phyloP scores from a whole-genome alignment of 2,113 vertebrate species.

The Cinclus mexicanus region DNA sequence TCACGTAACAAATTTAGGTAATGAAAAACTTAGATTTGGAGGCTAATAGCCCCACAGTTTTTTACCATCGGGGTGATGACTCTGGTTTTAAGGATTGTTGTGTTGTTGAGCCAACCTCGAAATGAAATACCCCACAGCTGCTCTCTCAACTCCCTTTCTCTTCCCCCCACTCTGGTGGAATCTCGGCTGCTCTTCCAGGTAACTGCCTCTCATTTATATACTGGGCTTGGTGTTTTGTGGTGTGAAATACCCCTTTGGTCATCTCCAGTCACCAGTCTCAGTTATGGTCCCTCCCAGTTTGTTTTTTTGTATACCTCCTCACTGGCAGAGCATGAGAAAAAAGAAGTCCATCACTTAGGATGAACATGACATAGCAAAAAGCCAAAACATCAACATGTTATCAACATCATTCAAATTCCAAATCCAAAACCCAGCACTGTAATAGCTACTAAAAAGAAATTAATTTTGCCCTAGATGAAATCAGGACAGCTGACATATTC shows the following conservation, averaged over 20 bases:
- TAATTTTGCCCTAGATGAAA: background rate
- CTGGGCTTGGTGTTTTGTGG: background rate
- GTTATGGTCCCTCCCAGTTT: background rate
- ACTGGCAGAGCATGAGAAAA: background rate
- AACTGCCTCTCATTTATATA: accelerated
- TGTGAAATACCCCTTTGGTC: background rate
- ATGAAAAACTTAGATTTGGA: background rate
- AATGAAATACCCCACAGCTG: background rate
- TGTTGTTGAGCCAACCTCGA: background rate
- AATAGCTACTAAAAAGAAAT: background rate
- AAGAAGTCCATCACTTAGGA: background rate
- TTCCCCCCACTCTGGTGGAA: background rate
- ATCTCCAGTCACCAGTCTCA: no score
- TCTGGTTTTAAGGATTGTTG: background rate
- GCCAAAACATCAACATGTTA: accelerated
- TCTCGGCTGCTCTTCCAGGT: accelerated
- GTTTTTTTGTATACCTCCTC: background rate
- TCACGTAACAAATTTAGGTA: background rate
- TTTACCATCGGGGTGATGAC: background rate
- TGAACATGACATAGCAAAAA: accelerated
- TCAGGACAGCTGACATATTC: background rate
- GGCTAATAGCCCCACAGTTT: background rate
- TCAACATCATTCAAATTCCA: background rate
- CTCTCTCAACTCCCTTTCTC: background rate
- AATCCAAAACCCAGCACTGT: background rate